Conservation (phyloP, 2,888 invertebrate species). For the Ferrisia virgata region DNA sequence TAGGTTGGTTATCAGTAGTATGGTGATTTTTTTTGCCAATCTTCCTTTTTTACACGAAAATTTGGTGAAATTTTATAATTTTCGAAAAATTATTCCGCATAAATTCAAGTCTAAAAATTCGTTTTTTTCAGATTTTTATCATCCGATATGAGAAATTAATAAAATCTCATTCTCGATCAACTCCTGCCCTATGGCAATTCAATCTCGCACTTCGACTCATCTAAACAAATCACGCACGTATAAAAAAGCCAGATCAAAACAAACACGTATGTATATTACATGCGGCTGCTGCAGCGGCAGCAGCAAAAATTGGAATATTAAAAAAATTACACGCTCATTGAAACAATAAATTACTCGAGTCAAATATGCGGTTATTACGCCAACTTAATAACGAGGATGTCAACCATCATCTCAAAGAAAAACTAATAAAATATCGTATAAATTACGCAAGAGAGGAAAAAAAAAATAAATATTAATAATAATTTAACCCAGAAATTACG, state of each 20-base stretch:
- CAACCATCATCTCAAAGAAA: constrained; percentile 37
- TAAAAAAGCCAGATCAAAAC: neutral
- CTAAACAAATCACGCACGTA: too few species aligned
- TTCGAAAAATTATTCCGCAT: too few species aligned
- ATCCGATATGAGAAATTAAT: too few species aligned
- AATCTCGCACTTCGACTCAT: too few species aligned
- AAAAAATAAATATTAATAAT: constrained; percentile 13
- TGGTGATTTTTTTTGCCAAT: too few species aligned
- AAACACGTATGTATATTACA: neutral
- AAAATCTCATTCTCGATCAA: too few species aligned
- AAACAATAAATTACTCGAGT: constrained; percentile 33
- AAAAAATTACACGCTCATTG: constrained; percentile 5
- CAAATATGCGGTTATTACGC: constrained; percentile 36
- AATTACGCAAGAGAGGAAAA: constrained; percentile 16
- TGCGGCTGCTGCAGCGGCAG: neutral
- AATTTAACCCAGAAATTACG: constrained; percentile 38
- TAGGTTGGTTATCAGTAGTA: too few species aligned
- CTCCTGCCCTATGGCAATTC: too few species aligned
- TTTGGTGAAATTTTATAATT: too few species aligned
- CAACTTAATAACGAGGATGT: constrained; percentile 41
- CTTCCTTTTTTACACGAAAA: too few species aligned
- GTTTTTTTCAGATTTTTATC: too few species aligned
- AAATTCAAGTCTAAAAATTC: too few species aligned
- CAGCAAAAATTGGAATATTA: neutral
- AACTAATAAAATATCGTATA: constrained; percentile 43